Percentiles rank a stretch among this genome's conserved stretches.
phyloP scores from a whole-genome alignment of 2,888 invertebrate species.

The Leptopilina syphax region DNA sequence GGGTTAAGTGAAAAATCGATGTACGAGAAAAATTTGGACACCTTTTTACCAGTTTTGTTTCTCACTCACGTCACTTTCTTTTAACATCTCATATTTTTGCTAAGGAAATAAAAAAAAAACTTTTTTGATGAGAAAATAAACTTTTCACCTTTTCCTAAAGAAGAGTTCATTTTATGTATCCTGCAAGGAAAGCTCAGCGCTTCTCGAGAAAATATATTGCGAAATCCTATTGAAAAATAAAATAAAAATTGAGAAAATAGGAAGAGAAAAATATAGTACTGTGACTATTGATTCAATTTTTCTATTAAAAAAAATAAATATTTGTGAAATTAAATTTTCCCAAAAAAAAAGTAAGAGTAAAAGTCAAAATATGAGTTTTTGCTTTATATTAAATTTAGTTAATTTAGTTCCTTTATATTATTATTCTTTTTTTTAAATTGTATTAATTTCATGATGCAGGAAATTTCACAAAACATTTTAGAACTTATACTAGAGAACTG shows the following conservation, averaged over 20 bases:
- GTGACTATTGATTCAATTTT: neutral
- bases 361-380: neutral
- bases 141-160: neutral
- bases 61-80: neutral
- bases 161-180: constrained; percentile 3
- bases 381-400: neutral
- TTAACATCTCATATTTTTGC: neutral
- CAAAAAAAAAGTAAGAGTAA: too few relatives aligned
- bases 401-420: neutral
- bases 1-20: constrained; percentile 38
- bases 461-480: constrained; percentile 5
- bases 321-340: too few relatives aligned
- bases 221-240: neutral
- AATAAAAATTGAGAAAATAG: neutral
- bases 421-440: neutral
- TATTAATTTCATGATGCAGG: neutral
- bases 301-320: too few relatives aligned
- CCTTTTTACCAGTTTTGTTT: neutral
- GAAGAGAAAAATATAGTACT: neutral
- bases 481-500: neutral
- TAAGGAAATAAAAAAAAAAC: neutral
- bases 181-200: neutral
- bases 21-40: constrained; percentile 11
- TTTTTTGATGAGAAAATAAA: constrained; percentile 2
- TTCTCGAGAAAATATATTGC: neutral